Conservation (phyloP, 2,113 vertebrate genomes). For the Saimiri boliviensis region DNA sequence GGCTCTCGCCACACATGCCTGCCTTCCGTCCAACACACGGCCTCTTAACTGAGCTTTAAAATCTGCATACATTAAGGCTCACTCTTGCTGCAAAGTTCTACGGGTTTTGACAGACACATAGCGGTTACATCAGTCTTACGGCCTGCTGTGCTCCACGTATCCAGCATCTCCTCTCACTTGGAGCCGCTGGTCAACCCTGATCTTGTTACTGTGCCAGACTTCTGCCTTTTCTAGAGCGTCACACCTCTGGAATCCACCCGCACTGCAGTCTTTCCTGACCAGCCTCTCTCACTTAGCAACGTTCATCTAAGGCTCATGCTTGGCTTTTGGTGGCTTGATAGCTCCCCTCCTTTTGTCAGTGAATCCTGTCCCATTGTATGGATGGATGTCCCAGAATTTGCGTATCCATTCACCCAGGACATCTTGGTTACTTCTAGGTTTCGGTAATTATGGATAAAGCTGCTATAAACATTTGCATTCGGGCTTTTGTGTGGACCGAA, state of each 20-base stretch:
- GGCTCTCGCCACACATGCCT: neutral
- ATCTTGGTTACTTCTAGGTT: neutral
- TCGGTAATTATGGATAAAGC: neutral
- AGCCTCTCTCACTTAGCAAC: accelerated
- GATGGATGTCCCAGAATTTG: neutral
- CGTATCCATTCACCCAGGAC: no score
- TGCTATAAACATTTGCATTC: neutral
- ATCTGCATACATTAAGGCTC: accelerated
- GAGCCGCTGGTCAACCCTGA: accelerated
- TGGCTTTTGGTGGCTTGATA: accelerated
- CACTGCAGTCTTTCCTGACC: accelerated
- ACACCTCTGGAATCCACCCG: accelerated
- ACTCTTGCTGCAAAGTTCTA: neutral
- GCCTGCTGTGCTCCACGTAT: accelerated
- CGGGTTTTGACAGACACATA: accelerated
- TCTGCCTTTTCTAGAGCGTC: accelerated
- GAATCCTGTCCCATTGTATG: accelerated
- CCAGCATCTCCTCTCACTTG: accelerated
- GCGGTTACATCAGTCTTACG: accelerated
- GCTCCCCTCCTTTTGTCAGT: accelerated
- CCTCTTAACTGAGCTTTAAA: neutral
- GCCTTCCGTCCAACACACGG: neutral
- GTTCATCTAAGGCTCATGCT: accelerated
- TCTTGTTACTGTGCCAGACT: accelerated
- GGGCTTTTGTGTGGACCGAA: constrained; percentile 6